Evolutionary conservation across 2,888 invertebrate species (phyloP), one percentile per base, ranked within the genome.

Genomic region (Sipunculus nudus): DNA sequence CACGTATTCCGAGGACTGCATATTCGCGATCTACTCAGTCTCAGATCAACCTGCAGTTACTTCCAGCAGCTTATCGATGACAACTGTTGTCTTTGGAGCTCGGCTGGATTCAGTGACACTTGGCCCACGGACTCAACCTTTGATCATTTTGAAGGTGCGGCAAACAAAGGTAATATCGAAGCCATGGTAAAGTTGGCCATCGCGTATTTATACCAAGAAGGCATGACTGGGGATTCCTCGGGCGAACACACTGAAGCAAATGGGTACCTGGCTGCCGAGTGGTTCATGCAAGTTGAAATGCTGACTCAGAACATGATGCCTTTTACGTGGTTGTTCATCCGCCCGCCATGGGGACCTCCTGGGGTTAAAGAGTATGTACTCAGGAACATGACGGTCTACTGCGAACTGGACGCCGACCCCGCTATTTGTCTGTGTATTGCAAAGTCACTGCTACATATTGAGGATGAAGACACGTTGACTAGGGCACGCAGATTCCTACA

Each of bases 241-340:
- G 76, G 75, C 2, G 68, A 63, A 49, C 71, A 73, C 26, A 73
- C 77, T 2, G 69, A 68, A 23, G 68, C 68, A n/a, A 77, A 78
- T 64, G 79, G 79, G 23, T 67, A 68, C 25, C 72, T 72, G 23
- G 80, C 80, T 21, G 81, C 81, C 5, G 63, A 74, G 47, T 73
- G 78, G 70, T 80, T 82, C 56, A 78, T 78, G 57, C 59, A 69
- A 26, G 76, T 78, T 25, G 82, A 81, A 61, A 62, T 61, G n/a
- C 57, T 78, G 39, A 73, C 75, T 16, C 69, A 74, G 4, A 61
- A 69, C 40, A 71, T 66, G 10, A 65, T 71, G n/a, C 79, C 82
- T 4, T 81, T 82, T 67, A 77, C 80, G 1, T 81, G 80, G 80
- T 68, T 82, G 6, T 82, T 82, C 61, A 77, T 82, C 49, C 76